These are phyloP conservation scores for Trematomus loennbergii DNA, from an alignment of 2,113 vertebrate species.

Conservation along the genomic window DNA sequence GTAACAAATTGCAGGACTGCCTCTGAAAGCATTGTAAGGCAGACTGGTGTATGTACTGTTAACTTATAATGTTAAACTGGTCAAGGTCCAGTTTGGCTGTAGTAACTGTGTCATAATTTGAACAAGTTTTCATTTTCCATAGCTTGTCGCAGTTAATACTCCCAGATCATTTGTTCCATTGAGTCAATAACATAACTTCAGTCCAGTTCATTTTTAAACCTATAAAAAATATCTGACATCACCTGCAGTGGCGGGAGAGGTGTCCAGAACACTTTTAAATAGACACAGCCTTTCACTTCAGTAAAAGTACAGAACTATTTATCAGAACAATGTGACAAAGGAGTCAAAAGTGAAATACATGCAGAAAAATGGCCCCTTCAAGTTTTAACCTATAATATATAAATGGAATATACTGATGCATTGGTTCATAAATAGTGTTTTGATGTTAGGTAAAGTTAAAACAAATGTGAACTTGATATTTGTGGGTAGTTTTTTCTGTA, in stretches of 20 bases:
- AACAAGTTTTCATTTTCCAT: constrained; percentile 21
- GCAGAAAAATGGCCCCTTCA: not conserved
- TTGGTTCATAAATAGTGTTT: not conserved
- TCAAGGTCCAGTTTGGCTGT: not conserved
- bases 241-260: not conserved
- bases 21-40: not conserved
- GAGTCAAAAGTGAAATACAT: not conserved
- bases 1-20: not conserved
- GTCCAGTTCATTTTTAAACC: constrained; percentile 3
- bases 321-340: too few species aligned
- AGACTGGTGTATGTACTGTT: not conserved
- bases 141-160: constrained; percentile 24
- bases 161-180: constrained; percentile 12
- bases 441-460: not conserved
- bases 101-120: constrained; percentile 6
- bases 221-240: constrained; percentile 2
- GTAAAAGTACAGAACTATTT: not conserved
- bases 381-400: not conserved
- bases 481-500: not conserved
- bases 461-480: not conserved
- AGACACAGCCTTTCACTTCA: not conserved
- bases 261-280: not conserved
- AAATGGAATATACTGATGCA: not conserved
- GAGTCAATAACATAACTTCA: constrained; percentile 20
- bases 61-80: not conserved